A percentile compares a stretch with the other conserved stretches of the same genome.
Evolutionary conservation across 2,888 invertebrate species (phyloP).

Genomic region (Pocota personata): DNA sequence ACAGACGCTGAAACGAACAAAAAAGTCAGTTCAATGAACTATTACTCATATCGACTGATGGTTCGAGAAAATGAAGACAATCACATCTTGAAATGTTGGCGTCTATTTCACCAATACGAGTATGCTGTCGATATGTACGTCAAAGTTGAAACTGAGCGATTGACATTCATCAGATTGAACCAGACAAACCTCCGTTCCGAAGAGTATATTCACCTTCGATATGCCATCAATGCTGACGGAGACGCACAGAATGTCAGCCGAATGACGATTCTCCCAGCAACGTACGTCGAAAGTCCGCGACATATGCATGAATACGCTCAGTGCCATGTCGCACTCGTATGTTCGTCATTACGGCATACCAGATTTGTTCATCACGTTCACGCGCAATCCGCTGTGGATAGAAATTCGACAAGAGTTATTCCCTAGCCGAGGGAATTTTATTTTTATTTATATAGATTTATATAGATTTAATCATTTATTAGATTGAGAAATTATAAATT

Average conservation of each 20-base stretch:
- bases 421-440: conserved; percentile 74
- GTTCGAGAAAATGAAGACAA: too few relatives aligned
- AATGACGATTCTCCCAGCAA: conserved; percentile 61
- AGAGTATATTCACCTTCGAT: conserved; percentile 78
- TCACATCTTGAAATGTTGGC: conserved; percentile 76
- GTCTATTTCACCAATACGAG: conserved; percentile 77
- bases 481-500: too few relatives aligned
- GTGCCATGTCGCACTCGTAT: conserved; percentile 57
- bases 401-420: conserved; percentile 60
- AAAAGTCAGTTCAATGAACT: too few relatives aligned
- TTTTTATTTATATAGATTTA: too few relatives aligned
- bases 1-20: too few relatives aligned
- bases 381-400: too few relatives aligned
- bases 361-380: conserved; percentile 55
- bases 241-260: conserved; percentile 70
- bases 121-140: conserved; percentile 79
- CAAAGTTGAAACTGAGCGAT: conserved; percentile 79
- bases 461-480: too few relatives aligned
- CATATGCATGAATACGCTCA: conserved; percentile 74
- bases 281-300: conserved; percentile 69
- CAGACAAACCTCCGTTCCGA: conserved; percentile 77
- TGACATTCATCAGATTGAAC: conserved; percentile 77
- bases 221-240: conserved; percentile 76
- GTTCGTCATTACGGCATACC: conserved; percentile 28
- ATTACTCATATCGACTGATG: too few relatives aligned